Base-by-base conservation (phyloP, 2,113 vertebrate species). In the Phylloscopus whistleri region DNA sequence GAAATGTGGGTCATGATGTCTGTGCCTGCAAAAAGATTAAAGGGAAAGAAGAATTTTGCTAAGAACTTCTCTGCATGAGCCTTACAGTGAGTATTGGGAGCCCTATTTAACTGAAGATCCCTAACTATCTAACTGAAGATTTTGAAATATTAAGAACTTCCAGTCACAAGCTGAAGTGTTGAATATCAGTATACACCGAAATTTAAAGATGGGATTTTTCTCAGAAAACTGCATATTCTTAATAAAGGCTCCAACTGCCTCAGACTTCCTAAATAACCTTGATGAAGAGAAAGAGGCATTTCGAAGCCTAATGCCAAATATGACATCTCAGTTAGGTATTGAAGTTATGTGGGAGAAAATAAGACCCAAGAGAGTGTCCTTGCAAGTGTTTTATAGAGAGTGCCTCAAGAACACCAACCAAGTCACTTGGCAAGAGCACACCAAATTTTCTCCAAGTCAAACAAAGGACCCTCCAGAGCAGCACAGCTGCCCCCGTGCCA, bases 401-500 rank as follows among this genome's bases (percentile, higher is more conserved):
- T 30, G 28, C 27, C 37, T 76, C 68, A 13, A 30, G 55, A 72
- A 24, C 31, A 56, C 37, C n/a, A 17, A 4, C 1, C 7, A 87
- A 67, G 35, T 67, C 41, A 28, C 52, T 46, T 51, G 79, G 48
- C 66, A 66, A 67, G 30, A 4, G 20, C 37, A 72, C 28, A 11
- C 13, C 26, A 21, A n/a, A 43, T 49, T 30, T 43, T 23, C 70
- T 70, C n/a, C 37, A 33, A 30, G 46, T 39, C 28, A 68, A 49
- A 63, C 39, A 31, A 51, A 51, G 6, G 5, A 21, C 22, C 17
- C 35, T 51, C 33, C 55, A 11, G 6, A 4, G 55, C 4, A 60
- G 53, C 6, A 0, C 2, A 53, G 39, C 51, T n/a, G n/a, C 2
- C 0, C 37, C 35, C 0, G 3, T 11, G 76, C 58, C 63, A 58